A percentile compares a stretch with the other conserved stretches of the same genome.
phyloP scores from a whole-genome alignment of 2,888 invertebrate genomes.

The Anthoptus insignis region DNA sequence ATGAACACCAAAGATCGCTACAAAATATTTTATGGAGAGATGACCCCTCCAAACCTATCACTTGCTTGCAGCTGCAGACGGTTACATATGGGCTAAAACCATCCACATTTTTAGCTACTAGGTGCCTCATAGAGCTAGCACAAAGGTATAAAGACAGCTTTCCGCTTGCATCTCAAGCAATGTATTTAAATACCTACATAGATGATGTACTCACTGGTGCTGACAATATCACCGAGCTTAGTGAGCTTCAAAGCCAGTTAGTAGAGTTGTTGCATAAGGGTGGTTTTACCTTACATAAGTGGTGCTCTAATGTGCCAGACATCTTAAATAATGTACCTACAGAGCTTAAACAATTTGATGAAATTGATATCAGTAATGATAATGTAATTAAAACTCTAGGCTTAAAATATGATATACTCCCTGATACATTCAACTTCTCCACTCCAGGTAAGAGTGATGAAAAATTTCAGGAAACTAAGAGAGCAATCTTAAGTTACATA shows the following conservation, averaged over 20 bases:
- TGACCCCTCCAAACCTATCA: constrained; percentile 16
- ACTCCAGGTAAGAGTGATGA: no score
- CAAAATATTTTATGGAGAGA: no score
- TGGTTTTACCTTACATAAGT: constrained; percentile 35
- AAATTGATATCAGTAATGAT: constrained; percentile 28
- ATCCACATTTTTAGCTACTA: constrained; percentile 35
- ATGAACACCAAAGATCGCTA: no score
- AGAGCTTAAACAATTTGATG: constrained; percentile 28
- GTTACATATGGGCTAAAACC: constrained; percentile 41
- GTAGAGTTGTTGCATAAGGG: constrained; percentile 22
- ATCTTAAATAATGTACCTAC: constrained; percentile 25
- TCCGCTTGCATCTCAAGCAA: constrained; percentile 3
- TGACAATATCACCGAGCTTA: neutral
- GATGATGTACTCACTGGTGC: constrained; percentile 6
- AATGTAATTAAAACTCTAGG: constrained; percentile 30
- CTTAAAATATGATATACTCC: neutral
- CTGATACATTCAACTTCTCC: neutral
- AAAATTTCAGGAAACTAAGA: no score
- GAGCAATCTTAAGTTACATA: no score
- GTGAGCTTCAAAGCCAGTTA: constrained; percentile 13
- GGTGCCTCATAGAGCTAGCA: constrained; percentile 40
- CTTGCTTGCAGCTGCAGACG: constrained; percentile 41
- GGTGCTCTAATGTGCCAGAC: constrained; percentile 30
- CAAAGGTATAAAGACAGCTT: constrained; percentile 2
- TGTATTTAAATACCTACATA: neutral